Evolutionary conservation across 2,113 vertebrate species (phyloP).

Genomic region (Syngnathus typhle): DNA sequence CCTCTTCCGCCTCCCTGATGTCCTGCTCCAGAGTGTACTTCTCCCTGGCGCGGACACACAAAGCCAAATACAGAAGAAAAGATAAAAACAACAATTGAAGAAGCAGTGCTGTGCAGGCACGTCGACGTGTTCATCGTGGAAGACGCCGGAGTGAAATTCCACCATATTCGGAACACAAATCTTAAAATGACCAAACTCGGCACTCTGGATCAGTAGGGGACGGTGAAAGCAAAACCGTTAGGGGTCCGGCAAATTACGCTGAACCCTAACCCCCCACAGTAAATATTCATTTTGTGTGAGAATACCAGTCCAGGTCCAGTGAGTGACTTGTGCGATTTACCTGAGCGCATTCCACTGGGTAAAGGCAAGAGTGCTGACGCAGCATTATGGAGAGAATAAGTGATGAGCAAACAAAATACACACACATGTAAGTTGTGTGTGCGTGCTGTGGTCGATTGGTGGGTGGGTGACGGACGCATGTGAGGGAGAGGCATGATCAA

Average conservation of each 20-base stretch:
- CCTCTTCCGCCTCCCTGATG: conserved; percentile 90
- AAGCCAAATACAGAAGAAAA: conserved; percentile 4
- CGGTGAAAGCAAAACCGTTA: not conserved
- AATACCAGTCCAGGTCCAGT: conserved; percentile 23
- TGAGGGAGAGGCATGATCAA: not conserved
- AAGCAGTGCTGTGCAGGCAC: not conserved
- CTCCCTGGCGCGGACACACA: conserved; percentile 71
- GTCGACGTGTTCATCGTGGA: not conserved
- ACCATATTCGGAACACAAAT: not conserved
- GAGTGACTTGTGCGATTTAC: conserved; percentile 46
- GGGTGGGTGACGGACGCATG: conserved; percentile 16
- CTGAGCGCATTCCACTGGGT: conserved; percentile 69
- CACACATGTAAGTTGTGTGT: conserved; percentile 39
- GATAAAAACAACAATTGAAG: not conserved
- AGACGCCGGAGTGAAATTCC: conserved; percentile 14
- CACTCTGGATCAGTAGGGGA: not conserved
- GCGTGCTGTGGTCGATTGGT: not conserved
- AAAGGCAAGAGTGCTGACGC: conserved; percentile 68
- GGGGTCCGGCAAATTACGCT: not conserved
- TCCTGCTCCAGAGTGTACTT: conserved; percentile 93
- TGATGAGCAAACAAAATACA: conserved; percentile 64
- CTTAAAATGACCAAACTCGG: no score
- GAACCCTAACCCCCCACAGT: not conserved
- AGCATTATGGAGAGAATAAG: conserved; percentile 60
- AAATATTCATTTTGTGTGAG: not conserved